Evolutionary conservation across 2,113 vertebrate species (phyloP), one percentile per base, ranked within the genome.

Genomic region (Bostrychus sinensis): DNA sequence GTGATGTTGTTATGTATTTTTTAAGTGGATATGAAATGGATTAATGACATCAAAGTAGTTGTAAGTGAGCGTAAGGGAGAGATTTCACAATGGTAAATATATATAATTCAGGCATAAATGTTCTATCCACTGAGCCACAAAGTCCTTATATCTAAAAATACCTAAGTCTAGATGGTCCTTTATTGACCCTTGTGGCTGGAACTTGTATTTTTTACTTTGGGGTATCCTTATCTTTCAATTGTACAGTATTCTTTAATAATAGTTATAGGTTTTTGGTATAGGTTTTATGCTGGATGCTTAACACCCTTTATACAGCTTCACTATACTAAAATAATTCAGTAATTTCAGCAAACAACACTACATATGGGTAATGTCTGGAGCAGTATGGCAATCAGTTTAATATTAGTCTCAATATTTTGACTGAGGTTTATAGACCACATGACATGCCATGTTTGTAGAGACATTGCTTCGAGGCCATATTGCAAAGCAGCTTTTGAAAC

Each of bases 321-420:
- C 12, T 16, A n/a, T n/a, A 3, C 12, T 22, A 25, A 25, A 25
- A 12, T 5, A 7, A 25, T 48, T 25, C 45, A 13, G 2, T 42
- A 6, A 17, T n/a, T 2, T 45, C 19, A 46, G 12, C 22, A 28
- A 51, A 30, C 48, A 50, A 3, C 25, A 7, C 23, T 28, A 14
- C 48, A 9, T 51, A 51, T 51, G 48, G 48, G 16, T 51, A 30
- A n/a, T 9, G 46, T 51, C 7, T 28, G 25, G 13, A 26, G 48
- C 25, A 23, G 26, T 51, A 51, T 10, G 6, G 25, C 26, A 14
- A 51, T 51, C 26, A n/a, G 25, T 28, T 23, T 51, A 51, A 51
- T 51, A 51, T 51, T 51, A 28, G 23, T 8, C 14, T 28, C 25
- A n/a, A 6, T 51, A 23, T 51, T 51, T 51, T 51, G 48, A 28